phyloP scores from a whole-genome alignment of 2,113 vertebrate genomes.

The Sinocyclocheilus anshuiensis region DNA sequence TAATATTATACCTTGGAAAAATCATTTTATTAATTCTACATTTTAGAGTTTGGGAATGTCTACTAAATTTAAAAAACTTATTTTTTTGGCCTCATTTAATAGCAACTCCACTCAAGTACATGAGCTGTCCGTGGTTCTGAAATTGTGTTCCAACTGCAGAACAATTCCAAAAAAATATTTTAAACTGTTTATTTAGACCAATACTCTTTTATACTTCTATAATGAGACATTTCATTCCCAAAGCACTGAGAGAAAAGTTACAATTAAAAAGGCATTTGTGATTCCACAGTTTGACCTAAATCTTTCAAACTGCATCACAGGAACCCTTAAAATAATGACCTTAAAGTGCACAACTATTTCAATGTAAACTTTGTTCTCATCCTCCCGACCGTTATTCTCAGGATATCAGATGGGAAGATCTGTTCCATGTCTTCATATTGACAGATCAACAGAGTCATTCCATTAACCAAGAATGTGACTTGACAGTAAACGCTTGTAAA shows the following conservation, averaged over 20 bases:
- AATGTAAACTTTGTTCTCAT: neutral
- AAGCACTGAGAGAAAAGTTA: conserved; percentile 4
- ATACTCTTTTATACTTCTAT: neutral
- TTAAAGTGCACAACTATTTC: conserved; percentile 5
- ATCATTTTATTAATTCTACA: too few species aligned
- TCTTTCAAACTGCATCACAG: conserved; percentile 20
- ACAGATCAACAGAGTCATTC: neutral
- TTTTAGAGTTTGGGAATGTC: too few species aligned
- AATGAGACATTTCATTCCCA: neutral
- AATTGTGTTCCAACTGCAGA: neutral
- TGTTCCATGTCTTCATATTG: neutral
- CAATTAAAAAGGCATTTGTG: neutral
- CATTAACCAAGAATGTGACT: neutral
- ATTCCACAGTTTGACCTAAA: conserved; percentile 25
- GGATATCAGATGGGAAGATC: neutral
- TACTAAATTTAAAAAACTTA: too few species aligned
- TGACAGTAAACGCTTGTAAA: conserved; percentile 11
- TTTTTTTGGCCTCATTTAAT: neutral
- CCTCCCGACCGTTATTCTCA: neutral
- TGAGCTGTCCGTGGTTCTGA: conserved; percentile 41
- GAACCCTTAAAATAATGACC: conserved; percentile 1
- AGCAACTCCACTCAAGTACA: neutral
- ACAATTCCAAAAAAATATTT: neutral
- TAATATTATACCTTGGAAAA: too few species aligned
- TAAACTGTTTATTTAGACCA: neutral